Evolutionary conservation across 37 sponge, comb jelly and placozoan species (phyloP).

Genomic region (Mnemiopsis leidyi): DNA sequence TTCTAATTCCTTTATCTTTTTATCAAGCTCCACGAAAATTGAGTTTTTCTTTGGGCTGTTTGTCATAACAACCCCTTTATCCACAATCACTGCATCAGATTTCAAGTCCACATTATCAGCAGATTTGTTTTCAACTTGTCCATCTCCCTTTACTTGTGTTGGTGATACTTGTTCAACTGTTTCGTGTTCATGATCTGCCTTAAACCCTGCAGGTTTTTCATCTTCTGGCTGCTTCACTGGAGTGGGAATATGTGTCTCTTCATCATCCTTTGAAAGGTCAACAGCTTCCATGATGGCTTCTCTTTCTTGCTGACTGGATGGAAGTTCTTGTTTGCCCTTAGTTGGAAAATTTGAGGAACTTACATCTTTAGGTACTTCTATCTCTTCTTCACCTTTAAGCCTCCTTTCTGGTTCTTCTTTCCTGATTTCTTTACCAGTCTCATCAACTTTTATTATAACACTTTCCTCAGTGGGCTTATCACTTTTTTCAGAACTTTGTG

Average conservation of each 20-base stretch:
- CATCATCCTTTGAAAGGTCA: background rate
- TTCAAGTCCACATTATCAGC: background rate
- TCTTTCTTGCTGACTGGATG: background rate
- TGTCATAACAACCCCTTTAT: slow-evolving; percentile 48
- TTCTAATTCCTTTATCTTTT: slow-evolving; percentile 32
- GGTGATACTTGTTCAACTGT: background rate
- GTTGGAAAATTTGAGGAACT: background rate
- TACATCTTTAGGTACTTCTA: background rate
- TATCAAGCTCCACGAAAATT: slow-evolving; percentile 41
- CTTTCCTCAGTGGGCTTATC: background rate
- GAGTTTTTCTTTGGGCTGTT: slow-evolving; percentile 64
- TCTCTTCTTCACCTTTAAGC: slow-evolving; percentile 16
- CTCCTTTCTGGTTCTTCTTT: slow-evolving; percentile 9
- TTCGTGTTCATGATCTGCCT: background rate
- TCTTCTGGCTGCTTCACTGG: background rate
- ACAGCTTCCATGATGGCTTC: slow-evolving; percentile 50
- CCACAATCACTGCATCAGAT: background rate
- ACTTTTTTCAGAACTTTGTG: no score
- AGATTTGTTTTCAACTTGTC: background rate
- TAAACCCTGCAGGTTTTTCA: background rate
- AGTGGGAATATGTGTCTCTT: no score
- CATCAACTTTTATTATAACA: slow-evolving; percentile 26
- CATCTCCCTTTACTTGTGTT: background rate
- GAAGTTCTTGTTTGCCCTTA: background rate
- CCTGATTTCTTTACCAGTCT: slow-evolving; percentile 40